Evolutionary conservation across 1,140 invertebrate genomes (phyloP), one percentile per base, ranked within the genome.

Genomic region (Sipha flava): DNA sequence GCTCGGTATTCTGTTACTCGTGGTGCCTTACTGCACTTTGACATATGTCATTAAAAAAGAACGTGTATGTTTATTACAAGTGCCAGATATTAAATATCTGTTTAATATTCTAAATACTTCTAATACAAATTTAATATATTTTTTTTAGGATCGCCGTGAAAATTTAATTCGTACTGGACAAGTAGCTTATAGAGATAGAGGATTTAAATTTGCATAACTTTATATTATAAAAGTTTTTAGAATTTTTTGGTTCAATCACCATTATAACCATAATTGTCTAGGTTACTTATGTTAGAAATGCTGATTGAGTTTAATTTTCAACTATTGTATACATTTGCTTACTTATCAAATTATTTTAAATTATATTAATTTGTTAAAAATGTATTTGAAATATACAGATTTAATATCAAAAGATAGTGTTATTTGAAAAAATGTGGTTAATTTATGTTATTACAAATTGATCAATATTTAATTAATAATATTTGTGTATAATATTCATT

Each of bases 161-260:
- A 77, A 77, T 57, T 77, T 77, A 57, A 54, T 77, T 40, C 47
- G 72, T 3, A 77, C 72, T 59, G 72, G 72, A 40, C 21, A 77
- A 59, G 49, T 77, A 43, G 2, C 72, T 12, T 77, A 77, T 34
- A 77, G 57, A 21, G 72, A 77, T 2, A 77, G 72, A 77, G 72
- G 72, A 37, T 77, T 54, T 14, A 77, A 77, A 77, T 77, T 77
- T 18, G 72, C 49, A 26, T 57, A 37, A 70, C 57, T 66, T 12
- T 68, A 68, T 12, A 47, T 68, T 45, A 16, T 68, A 5, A 45
- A 68, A 6, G 31, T 66, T 16, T 66, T 68, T 68, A 68, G 66
- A 45, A 10, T 68, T 29, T 45, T 45, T 45, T 68, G 37, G 40
- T 45, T 6, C 21, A 3, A 40, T 66, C 40, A 40, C 12, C n/a